Evolutionary conservation across 64 coral and sea anemone species (phyloP).

Genomic region (Actinia tenebrosa): DNA sequence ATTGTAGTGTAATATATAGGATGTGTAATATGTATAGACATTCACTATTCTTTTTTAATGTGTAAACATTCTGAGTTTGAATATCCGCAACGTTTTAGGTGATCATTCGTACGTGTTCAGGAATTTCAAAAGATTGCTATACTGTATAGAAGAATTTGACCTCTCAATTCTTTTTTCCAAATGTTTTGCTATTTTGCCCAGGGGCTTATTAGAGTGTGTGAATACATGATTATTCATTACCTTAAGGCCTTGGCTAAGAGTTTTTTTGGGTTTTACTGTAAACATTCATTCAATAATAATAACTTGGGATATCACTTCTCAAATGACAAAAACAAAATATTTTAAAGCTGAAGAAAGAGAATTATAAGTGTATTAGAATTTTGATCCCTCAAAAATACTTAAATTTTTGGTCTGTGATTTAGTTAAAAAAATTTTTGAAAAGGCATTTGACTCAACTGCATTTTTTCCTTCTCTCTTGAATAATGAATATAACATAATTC

Average conservation of each 20-base stretch:
- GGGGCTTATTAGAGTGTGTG: background rate
- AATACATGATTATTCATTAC: background rate
- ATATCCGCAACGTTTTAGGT: too few relatives aligned
- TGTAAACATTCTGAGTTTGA: too few relatives aligned
- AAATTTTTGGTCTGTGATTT: background rate
- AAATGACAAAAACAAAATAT: background rate
- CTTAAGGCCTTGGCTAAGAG: background rate
- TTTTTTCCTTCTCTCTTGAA: background rate
- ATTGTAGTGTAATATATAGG: too few relatives aligned
- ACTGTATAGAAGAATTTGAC: slow-evolving; percentile 1
- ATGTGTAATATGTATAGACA: too few relatives aligned
- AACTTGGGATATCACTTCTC: background rate
- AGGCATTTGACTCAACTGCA: background rate
- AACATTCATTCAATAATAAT: slow-evolving; percentile 11
- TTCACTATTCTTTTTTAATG: too few relatives aligned
- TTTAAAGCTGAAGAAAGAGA: background rate
- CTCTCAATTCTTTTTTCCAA: background rate
- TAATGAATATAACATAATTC: slow-evolving; percentile 4
- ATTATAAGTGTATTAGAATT: background rate
- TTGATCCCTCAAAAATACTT: background rate
- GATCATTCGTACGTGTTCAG: background rate
- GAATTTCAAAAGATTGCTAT: background rate
- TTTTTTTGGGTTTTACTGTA: background rate
- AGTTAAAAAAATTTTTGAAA: background rate
- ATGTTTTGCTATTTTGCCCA: background rate